Percentiles rank a stretch among this genome's conserved stretches.
Conservation (phyloP, 2,888 invertebrate species). For the Cheilosia impressa region DNA sequence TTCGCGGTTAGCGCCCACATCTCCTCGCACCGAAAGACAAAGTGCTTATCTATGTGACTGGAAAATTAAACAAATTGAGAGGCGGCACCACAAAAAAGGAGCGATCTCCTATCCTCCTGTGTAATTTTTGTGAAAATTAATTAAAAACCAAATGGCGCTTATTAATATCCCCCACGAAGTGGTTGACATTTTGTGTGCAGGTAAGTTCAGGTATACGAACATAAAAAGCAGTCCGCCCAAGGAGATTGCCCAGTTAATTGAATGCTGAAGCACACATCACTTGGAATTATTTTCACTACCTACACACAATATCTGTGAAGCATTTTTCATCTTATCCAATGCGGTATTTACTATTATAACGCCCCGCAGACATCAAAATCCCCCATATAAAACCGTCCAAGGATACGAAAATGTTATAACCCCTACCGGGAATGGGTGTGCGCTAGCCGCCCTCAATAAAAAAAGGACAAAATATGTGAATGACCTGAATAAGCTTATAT, state of each 20-base stretch:
- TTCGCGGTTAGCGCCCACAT: not conserved
- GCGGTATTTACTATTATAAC: conserved; percentile 50
- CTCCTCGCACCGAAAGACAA: not conserved
- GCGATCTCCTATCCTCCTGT: not conserved
- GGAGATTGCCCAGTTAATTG: conserved; percentile 39
- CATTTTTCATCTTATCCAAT: conserved; percentile 43
- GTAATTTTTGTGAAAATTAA: not conserved
- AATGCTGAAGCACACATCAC: conserved; percentile 28
- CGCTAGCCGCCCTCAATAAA: not conserved
- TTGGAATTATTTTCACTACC: not conserved
- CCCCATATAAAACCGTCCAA: conserved; percentile 16
- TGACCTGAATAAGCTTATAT: conserved; percentile 56
- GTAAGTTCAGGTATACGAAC: conserved; percentile 1
- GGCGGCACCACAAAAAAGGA: not conserved
- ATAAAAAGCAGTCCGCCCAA: not conserved
- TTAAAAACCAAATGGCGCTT: not conserved
- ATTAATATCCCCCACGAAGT: not conserved
- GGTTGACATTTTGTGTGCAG: not conserved
- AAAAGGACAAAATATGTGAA: conserved; percentile 50
- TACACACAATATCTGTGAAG: not conserved
- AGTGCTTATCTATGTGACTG: not conserved
- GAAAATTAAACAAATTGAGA: conserved; percentile 17
- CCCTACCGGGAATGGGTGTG: not conserved
- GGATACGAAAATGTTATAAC: not conserved
- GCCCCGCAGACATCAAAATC: conserved; percentile 46